Conservation (phyloP, 1,140 invertebrate genomes). For the Thaumetopoea pityocampa region DNA sequence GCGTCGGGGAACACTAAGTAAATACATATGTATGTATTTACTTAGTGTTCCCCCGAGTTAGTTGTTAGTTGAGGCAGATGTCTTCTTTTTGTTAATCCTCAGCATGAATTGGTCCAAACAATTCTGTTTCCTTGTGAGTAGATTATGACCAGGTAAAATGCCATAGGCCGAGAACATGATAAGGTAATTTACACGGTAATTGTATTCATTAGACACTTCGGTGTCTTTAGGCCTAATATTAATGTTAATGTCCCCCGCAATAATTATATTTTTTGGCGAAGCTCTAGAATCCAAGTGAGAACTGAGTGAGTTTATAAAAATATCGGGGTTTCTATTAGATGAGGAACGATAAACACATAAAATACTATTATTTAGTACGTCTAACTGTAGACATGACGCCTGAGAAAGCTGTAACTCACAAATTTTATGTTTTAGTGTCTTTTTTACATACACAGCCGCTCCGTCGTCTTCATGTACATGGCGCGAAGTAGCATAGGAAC, state of each 20-base stretch:
- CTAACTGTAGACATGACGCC: constrained; percentile 14
- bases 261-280: constrained; percentile 10
- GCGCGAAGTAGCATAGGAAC: background rate
- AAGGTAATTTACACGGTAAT: constrained; percentile 17
- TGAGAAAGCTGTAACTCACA: constrained; percentile 11
- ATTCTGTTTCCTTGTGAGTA: constrained; percentile 11
- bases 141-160: constrained; percentile 7
- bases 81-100: constrained; percentile 13
- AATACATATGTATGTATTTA: too few relatives aligned
- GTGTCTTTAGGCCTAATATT: constrained; percentile 11
- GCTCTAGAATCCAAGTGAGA: constrained; percentile 5
- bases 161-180: constrained; percentile 11
- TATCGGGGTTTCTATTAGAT: constrained; percentile 12
- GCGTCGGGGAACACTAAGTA: too few relatives aligned
- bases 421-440: constrained; percentile 9
- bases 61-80: too few relatives aligned
- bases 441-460: constrained; percentile 4
- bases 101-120: constrained; percentile 18
- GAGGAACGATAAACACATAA: constrained; percentile 18
- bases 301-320: constrained; percentile 14
- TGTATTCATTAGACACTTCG: constrained; percentile 9
- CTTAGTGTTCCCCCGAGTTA: too few relatives aligned
- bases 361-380: constrained; percentile 6
- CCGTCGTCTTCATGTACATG: constrained; percentile 10
- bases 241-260: constrained; percentile 22